Percentiles rank a stretch among this genome's conserved stretches.
These are phyloP conservation scores for Rhopalosiphum maidis DNA, from an alignment of 1,140 invertebrate species.

Conservation along the genomic window DNA sequence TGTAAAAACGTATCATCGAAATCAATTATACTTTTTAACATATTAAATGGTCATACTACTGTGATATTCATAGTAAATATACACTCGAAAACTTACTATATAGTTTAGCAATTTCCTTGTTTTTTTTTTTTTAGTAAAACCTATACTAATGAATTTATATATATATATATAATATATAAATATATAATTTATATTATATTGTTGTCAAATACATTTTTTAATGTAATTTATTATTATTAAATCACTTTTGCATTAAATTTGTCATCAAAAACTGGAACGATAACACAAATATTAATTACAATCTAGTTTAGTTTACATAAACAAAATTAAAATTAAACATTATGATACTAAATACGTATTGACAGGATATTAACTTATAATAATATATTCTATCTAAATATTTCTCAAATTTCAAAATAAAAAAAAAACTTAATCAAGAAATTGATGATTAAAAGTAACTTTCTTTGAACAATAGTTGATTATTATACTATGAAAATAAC, in stretches of 20 bases:
- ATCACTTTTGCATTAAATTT: background rate
- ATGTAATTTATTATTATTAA: background rate
- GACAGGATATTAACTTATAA: background rate
- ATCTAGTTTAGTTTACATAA: constrained; percentile 16
- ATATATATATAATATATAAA: too few species aligned
- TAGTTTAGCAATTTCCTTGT: background rate
- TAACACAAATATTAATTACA: background rate
- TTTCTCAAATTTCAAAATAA: background rate
- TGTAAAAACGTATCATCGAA: background rate
- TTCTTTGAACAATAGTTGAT: constrained; percentile 13
- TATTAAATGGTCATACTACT: too few species aligned
- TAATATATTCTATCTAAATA: background rate
- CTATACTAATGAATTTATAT: background rate
- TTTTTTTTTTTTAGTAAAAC: background rate
- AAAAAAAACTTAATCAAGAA: background rate
- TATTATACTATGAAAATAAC: background rate
- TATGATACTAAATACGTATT: background rate
- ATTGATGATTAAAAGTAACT: background rate
- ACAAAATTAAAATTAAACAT: constrained; percentile 1
- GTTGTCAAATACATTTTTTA: background rate
- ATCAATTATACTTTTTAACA: background rate
- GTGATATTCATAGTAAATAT: too few species aligned
- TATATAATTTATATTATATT: too few species aligned
- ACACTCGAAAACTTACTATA: background rate
- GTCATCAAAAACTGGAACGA: background rate